These are phyloP conservation scores for Napeogenes sylphis DNA, from an alignment of 2,888 invertebrate species.

Conservation along the genomic window DNA sequence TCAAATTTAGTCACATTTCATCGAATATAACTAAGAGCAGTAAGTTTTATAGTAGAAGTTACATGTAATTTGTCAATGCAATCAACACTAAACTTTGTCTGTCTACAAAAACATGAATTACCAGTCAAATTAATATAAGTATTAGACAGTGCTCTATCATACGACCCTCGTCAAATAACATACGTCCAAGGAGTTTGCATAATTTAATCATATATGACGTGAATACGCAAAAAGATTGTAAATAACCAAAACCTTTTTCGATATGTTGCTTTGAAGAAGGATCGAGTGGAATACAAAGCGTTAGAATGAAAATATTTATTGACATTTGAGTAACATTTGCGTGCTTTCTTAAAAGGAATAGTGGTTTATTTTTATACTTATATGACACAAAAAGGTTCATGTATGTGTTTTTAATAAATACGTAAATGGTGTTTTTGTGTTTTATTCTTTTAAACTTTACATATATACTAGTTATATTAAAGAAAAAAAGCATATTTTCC, in stretches of 20 bases:
- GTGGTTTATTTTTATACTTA: not conserved
- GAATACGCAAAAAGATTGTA: conserved; percentile 35
- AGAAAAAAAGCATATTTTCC: no score
- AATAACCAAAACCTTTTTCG: conserved; percentile 25
- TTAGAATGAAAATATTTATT: not conserved
- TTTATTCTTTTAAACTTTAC: no score
- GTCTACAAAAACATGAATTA: conserved; percentile 10
- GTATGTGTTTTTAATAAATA: no score
- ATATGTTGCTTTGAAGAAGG: conserved; percentile 3
- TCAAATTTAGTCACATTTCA: not conserved
- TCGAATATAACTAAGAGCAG: not conserved
- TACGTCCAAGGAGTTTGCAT: conserved; percentile 36
- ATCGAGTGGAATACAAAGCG: conserved; percentile 5
- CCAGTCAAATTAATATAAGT: conserved; percentile 26
- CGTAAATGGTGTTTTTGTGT: no score
- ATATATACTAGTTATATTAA: no score
- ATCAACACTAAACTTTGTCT: conserved; percentile 6
- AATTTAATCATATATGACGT: conserved; percentile 36
- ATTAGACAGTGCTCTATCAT: conserved; percentile 10
- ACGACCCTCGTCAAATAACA: conserved; percentile 43
- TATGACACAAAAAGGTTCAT: no score
- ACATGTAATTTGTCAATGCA: not conserved
- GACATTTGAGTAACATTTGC: conserved; percentile 1
- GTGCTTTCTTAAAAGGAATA: not conserved
- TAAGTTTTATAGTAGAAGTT: not conserved